Base-by-base conservation (phyloP, 2,797 vertebrate species). In the Myripristis jacobus region DNA sequence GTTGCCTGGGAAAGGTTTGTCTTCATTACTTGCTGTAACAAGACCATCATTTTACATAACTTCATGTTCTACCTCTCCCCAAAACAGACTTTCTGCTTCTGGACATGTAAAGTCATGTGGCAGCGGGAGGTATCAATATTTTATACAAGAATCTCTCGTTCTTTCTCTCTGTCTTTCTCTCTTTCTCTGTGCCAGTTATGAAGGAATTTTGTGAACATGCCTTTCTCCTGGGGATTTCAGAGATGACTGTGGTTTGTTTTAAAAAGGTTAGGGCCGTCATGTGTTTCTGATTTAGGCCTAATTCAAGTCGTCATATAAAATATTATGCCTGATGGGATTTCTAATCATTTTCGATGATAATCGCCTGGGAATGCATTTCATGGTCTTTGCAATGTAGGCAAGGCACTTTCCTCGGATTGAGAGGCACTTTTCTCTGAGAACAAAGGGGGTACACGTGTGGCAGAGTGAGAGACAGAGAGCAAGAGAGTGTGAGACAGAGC, bases 211-310 rank as follows among this genome's bases (percentile, higher is more conserved):
- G 87, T 87, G 87, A 92, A 90, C 87, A 82, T 88, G 81, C 87
- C 86, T 89, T 91, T 89, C 88, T 89, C 90, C 68, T 81, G 90
- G 91, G 88, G 88, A 92, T 93, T 92, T 88, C 92, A 89, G 82
- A 85, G 90, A 93, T 90, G 87, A 78, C 90, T 89, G 91, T 75
- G 89, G 91, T 90, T 91, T 86, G 83, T 91, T 91, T 86, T 85
- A 83, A 83, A 91, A 91, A 89, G 83, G 86, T 89, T 91, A 83
- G 64, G 81, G 79, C 74, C 75, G n/a, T 91, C 92, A 93, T 93
- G 85, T 94, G 93, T 91, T 94, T 94, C 88, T 92, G 79, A 91
- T 93, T 93, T 93, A 79, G 87, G 77, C 73, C 68, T 83, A 87
- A 92, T 91, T 92, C 81, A 81, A 73, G 82, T 84, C 85, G 82